A percentile compares a stretch with the other conserved stretches of the same genome.
Conservation (phyloP, 2,797 vertebrate species). For the Falco rusticolus region DNA sequence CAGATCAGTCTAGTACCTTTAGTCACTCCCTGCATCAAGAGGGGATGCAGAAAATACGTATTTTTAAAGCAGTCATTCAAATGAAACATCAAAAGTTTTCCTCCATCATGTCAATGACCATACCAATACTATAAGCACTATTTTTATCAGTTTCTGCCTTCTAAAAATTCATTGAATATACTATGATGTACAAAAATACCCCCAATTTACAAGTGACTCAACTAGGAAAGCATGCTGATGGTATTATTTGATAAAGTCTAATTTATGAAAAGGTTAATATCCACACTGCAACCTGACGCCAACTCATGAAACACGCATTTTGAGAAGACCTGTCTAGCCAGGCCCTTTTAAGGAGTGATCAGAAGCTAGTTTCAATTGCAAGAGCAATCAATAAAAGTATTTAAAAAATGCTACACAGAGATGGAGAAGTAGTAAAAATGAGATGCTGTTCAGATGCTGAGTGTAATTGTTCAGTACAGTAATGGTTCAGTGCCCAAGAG, state of each 20-base stretch:
- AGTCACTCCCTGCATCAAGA: neutral
- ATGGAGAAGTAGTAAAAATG: neutral
- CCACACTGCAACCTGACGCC: neutral
- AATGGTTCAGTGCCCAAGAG: conserved; percentile 4
- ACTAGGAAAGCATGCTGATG: neutral
- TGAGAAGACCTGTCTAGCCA: neutral
- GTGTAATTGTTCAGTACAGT: neutral
- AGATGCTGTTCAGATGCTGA: neutral
- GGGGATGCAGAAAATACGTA: neutral
- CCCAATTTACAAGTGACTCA: neutral
- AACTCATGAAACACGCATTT: neutral
- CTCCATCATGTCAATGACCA: neutral
- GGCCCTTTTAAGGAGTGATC: neutral
- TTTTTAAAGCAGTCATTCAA: neutral
- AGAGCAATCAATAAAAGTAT: neutral
- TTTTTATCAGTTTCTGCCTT: neutral
- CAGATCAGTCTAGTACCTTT: neutral
- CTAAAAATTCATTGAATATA: neutral
- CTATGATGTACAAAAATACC: neutral
- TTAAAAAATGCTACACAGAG: neutral
- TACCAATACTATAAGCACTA: neutral
- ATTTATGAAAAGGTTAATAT: neutral
- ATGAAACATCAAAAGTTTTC: neutral
- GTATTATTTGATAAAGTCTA: neutral
- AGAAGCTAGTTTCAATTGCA: neutral